Evolutionary conservation across 2,888 invertebrate genomes (phyloP).

Genomic region (Catocala nupta): DNA sequence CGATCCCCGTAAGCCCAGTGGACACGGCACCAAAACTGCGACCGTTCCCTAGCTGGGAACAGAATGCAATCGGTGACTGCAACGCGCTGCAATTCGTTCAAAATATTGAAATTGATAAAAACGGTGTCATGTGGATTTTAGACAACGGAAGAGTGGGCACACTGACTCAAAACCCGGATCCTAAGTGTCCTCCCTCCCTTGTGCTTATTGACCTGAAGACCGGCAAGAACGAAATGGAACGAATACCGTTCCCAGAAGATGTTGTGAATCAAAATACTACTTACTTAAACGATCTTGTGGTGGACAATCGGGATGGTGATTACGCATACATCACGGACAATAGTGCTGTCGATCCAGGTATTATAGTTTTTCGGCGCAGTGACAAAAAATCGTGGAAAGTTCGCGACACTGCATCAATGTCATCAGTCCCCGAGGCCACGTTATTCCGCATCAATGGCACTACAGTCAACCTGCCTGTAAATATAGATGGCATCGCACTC

Average conservation of each 20-base stretch:
- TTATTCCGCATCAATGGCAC: constrained; percentile 88
- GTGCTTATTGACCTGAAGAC: constrained; percentile 90
- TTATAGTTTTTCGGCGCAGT: constrained; percentile 90
- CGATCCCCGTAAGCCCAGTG: constrained; percentile 77
- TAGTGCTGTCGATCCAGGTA: constrained; percentile 89
- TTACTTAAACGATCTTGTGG: constrained; percentile 91
- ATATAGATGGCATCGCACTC: constrained; percentile 91
- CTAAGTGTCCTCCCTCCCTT: constrained; percentile 90
- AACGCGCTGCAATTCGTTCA: constrained; percentile 91
- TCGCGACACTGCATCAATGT: constrained; percentile 89
- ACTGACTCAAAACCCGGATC: constrained; percentile 82
- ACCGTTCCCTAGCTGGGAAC: constrained; percentile 91
- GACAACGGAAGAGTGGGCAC: constrained; percentile 90
- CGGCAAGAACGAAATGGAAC: constrained; percentile 85
- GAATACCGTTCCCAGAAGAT: constrained; percentile 88
- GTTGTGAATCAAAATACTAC: constrained; percentile 87
- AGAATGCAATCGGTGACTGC: constrained; percentile 90
- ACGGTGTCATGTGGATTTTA: constrained; percentile 90
- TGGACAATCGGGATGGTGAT: constrained; percentile 90
- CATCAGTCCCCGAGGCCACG: constrained; percentile 86
- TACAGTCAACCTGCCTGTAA: constrained; percentile 86
- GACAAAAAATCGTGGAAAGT: constrained; percentile 91
- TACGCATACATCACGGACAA: constrained; percentile 92
- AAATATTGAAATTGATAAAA: constrained; percentile 91
- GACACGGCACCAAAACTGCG: constrained; percentile 87